These are phyloP conservation scores for Channa striata DNA, from an alignment of 2,797 vertebrate genomes.

Conservation along the genomic window DNA sequence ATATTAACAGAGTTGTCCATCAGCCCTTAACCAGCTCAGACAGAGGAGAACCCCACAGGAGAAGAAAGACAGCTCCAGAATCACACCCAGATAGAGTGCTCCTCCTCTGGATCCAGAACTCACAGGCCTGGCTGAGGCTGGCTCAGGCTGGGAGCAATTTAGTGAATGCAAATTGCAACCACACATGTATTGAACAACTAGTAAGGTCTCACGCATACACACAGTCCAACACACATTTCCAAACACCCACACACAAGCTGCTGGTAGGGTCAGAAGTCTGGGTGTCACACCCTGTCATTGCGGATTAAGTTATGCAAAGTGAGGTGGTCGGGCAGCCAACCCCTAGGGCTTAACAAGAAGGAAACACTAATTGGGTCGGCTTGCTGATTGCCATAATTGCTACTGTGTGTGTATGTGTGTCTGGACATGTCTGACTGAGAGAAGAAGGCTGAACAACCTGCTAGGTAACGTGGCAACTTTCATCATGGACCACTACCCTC, in stretches of 20 bases:
- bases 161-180: conserved; percentile 93
- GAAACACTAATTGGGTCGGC: conserved; percentile 90
- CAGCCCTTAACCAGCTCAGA: conserved; percentile 72
- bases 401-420: conserved; percentile 92
- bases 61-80: conserved; percentile 55
- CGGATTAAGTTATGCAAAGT: conserved; percentile 99
- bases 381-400: conserved; percentile 99
- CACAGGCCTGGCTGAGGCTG: conserved; percentile 39
- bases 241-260: conserved; percentile 53
- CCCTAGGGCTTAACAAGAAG: conserved; percentile 89
- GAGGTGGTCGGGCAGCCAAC: conserved; percentile 87
- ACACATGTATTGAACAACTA: conserved; percentile 89
- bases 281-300: conserved; percentile 98
- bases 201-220: conserved; percentile 78
- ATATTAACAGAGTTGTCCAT: conserved; percentile 74
- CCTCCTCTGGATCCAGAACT: conserved; percentile 68
- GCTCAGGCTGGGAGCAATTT: conserved; percentile 89
- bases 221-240: conserved; percentile 29
- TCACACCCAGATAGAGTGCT: conserved; percentile 68
- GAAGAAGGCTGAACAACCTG: conserved; percentile 78
- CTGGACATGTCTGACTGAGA: conserved; percentile 85
- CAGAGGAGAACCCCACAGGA: conserved; percentile 65
- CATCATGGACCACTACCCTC: conserved; percentile 50
- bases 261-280: conserved; percentile 92
- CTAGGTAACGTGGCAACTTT: conserved; percentile 76